A percentile compares a stretch with the other conserved stretches of the same genome.
phyloP scores from a whole-genome alignment of 2,888 invertebrate species.

The Meiosimyza platycephala region DNA sequence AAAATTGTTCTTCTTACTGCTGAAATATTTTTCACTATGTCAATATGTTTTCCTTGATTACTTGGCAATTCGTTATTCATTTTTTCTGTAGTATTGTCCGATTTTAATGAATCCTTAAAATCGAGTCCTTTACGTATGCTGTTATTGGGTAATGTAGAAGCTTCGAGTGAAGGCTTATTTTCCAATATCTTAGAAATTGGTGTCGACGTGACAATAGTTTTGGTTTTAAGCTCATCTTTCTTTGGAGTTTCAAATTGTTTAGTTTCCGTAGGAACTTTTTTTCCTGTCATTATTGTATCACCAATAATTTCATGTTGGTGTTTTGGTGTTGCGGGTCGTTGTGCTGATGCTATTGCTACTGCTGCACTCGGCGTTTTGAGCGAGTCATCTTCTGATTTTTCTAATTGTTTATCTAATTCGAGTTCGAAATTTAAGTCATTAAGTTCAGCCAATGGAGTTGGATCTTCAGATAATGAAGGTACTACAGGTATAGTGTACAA shows the following conservation, averaged over 20 bases:
- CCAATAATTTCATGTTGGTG: conserved; percentile 9
- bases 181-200: conserved; percentile 49
- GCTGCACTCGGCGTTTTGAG: conserved; percentile 58
- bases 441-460: conserved; percentile 67
- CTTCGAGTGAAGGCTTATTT: conserved; percentile 33
- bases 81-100: conserved; percentile 3
- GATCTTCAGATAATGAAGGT: conserved; percentile 68
- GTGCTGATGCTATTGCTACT: conserved; percentile 12
- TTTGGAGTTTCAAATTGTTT: conserved; percentile 18
- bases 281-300: conserved; percentile 18
- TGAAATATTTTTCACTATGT: conserved; percentile 2
- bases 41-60: background rate
- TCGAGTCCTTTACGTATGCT: conserved; percentile 48
- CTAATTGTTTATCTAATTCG: conserved; percentile 59
- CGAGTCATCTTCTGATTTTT: conserved; percentile 48
- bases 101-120: conserved; percentile 40
- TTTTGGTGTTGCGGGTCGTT: conserved; percentile 31
- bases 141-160: conserved; percentile 19
- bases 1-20: conserved; percentile 10
- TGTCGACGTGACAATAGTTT: conserved; percentile 58
- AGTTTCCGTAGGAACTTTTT: conserved; percentile 44
- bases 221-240: conserved; percentile 33
- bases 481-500: conserved; percentile 53
- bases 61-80: background rate
- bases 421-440: conserved; percentile 66